Evolutionary conservation across 2,888 invertebrate genomes (phyloP), one percentile per base, ranked within the genome.

Genomic region (Agonopterix alstromeriana): DNA sequence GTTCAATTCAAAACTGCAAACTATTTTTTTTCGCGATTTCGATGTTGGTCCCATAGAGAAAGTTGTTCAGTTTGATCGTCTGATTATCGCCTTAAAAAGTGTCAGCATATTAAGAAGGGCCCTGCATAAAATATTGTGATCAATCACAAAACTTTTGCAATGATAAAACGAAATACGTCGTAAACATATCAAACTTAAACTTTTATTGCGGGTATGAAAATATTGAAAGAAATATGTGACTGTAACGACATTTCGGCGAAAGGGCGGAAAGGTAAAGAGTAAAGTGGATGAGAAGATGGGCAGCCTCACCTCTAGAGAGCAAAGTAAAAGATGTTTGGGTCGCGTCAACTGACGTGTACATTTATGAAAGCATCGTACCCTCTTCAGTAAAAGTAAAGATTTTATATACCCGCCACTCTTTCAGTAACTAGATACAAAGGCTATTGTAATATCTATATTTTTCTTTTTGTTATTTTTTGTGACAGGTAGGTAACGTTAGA

Each of bases 241-340:
- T 48, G 48, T 70, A 63, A 60, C 60, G 60, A 63, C 58, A 62
- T 69, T 70, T 65, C 57, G 62, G 56, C 62, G 65, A 62, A 63
- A 60, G 54, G 61, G 57, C 63, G 67, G 67, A 68, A 73, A 71
- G 70, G 74, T 70, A 70, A 65, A 60, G 64, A 67, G 66, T 64
- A 73, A 80, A 77, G 74, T 74, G 70, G 74, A 77, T 71, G 77
- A 73, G 71, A 73, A 67, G 72, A 70, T 73, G 70, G 73, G 69
- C 68, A 69, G 63, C 67, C 65, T 59, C 61, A 72, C 73, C 77
- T 77, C 80, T 72, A 53, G 77, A 78, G 82, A 75, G 71, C 60
- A 61, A 70, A 70, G 71, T 75, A 73, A 79, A 75, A 77, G 77
- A 82, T 76, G 77, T 79, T 77, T 69, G 77, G 80, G 75, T 73